phyloP scores from a whole-genome alignment of 2,888 invertebrate species.

The Oasisia sp. region DNA sequence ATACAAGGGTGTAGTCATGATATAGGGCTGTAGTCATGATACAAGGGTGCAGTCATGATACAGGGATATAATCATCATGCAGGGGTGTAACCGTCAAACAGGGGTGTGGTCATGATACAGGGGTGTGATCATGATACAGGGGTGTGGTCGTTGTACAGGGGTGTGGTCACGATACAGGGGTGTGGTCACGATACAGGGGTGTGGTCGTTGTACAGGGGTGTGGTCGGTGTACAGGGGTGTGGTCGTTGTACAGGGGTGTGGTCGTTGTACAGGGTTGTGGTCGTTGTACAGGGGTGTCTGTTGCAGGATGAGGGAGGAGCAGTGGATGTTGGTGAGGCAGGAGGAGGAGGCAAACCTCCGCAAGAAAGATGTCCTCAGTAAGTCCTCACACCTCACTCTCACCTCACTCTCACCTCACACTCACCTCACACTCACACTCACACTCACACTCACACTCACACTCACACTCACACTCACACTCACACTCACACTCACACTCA shows the following conservation, averaged over 20 bases:
- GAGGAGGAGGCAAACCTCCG: conserved; percentile 60
- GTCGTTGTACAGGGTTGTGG: neutral
- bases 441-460: too few species aligned
- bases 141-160: neutral
- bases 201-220: neutral
- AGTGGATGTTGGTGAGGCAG: conserved; percentile 58
- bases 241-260: neutral
- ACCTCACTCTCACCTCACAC: neutral
- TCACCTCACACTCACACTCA: too few species aligned
- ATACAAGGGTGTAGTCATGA: too few species aligned
- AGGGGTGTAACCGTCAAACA: neutral
- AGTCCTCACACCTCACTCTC: neutral
- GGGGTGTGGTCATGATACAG: neutral
- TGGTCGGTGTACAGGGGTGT: neutral
- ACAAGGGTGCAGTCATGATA: neutral
- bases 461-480: too few species aligned
- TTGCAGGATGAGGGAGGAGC: conserved; percentile 58
- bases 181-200: neutral
- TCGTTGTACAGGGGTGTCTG: conserved; percentile 18
- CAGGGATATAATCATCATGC: neutral
- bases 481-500: too few species aligned
- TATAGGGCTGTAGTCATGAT: neutral
- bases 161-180: neutral
- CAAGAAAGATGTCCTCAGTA: conserved; percentile 61
- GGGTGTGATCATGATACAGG: neutral